A percentile compares a stretch with the other conserved stretches of the same genome.
These are phyloP conservation scores for Siniperca knerii DNA, from an alignment of 2,113 vertebrate genomes.

Conservation along the genomic window DNA sequence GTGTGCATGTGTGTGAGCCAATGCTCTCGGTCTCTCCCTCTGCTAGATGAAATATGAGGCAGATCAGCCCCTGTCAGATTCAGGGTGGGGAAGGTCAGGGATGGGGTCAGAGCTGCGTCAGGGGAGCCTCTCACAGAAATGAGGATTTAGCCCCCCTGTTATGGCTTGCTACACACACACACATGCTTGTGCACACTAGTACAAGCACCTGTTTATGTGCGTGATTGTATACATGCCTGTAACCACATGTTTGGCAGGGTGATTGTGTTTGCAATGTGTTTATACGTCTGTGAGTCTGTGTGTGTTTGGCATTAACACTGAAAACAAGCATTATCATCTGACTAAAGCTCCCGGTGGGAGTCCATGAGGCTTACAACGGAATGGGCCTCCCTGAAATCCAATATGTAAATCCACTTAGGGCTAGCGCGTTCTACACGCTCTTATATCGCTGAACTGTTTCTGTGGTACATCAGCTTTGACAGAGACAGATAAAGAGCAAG, in stretches of 20 bases:
- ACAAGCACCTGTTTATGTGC: conserved; percentile 36
- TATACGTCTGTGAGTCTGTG: conserved; percentile 37
- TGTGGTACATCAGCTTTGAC: conserved; percentile 61
- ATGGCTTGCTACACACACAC: conserved; percentile 13
- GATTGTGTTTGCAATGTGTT: conserved; percentile 51
- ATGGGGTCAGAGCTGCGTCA: conserved; percentile 70
- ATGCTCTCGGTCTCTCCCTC: conserved; percentile 16
- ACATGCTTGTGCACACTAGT: neutral
- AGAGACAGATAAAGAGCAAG: conserved; percentile 40
- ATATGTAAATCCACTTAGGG: conserved; percentile 86
- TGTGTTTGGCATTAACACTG: conserved; percentile 76
- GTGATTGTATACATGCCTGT: conserved; percentile 39
- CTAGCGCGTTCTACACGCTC: conserved; percentile 80
- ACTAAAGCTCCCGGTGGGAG: conserved; percentile 82
- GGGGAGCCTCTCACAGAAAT: conserved; percentile 73
- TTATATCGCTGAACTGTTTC: conserved; percentile 56
- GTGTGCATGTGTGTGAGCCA: conserved; percentile 21
- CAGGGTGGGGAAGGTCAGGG: conserved; percentile 76
- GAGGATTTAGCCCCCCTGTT: conserved; percentile 71
- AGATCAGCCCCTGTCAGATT: conserved; percentile 78
- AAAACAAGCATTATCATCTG: conserved; percentile 85
- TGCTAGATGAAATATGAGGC: conserved; percentile 80
- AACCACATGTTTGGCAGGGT: conserved; percentile 69
- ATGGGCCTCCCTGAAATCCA: conserved; percentile 81
- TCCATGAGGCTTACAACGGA: conserved; percentile 76